phyloP scores from a whole-genome alignment of 2,888 invertebrate genomes.

The Brachycybe producta region DNA sequence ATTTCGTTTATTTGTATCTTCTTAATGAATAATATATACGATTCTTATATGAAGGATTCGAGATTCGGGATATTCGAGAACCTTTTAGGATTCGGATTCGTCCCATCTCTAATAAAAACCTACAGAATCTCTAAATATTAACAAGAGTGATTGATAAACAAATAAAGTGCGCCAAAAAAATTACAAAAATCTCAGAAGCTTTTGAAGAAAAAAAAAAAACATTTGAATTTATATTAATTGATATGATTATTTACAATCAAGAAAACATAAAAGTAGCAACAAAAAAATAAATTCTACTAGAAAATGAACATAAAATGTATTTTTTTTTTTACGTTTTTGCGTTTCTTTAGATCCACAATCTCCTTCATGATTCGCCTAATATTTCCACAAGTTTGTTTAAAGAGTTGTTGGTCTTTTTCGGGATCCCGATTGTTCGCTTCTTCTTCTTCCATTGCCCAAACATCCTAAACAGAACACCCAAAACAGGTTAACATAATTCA shows the following conservation, averaged over 20 bases:
- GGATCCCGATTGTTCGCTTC: slow-evolving; percentile 53
- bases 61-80: too few species aligned
- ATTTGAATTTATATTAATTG: slow-evolving; percentile 7
- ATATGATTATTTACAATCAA: neutral
- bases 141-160: too few species aligned
- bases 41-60: too few species aligned
- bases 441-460: slow-evolving; percentile 51
- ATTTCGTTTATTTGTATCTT: too few species aligned
- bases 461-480: slow-evolving; percentile 13
- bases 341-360: slow-evolving; percentile 51
- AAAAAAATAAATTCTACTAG: neutral
- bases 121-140: too few species aligned
- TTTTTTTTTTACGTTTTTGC: slow-evolving; percentile 3
- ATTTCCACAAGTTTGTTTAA: slow-evolving; percentile 54
- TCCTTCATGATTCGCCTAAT: slow-evolving; percentile 54
- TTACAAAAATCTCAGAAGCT: too few species aligned
- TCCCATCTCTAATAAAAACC: too few species aligned
- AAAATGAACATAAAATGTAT: too few species aligned
- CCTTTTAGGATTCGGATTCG: too few species aligned
- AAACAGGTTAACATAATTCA: neutral
- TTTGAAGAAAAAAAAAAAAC: too few species aligned
- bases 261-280: neutral
- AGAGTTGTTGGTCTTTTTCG: slow-evolving; percentile 52
- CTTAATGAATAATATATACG: too few species aligned
- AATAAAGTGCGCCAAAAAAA: too few species aligned